Conservation (phyloP, 2,113 vertebrate genomes). For the Gorsachius goisagi region DNA sequence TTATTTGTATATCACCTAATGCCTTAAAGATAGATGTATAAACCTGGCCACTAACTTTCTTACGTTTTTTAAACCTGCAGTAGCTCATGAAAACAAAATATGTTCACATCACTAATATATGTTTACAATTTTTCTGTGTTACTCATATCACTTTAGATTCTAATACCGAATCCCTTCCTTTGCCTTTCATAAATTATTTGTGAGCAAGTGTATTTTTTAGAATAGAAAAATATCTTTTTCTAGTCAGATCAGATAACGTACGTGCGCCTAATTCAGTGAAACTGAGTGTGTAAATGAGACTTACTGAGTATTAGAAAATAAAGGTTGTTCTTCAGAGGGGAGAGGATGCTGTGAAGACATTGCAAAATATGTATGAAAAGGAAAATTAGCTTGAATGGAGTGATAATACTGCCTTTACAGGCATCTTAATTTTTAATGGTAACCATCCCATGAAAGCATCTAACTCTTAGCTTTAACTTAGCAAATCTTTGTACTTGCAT, state of each 20-base stretch:
- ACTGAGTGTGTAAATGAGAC: background rate
- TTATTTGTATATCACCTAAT: background rate
- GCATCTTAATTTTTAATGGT: background rate
- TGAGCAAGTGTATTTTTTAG: background rate
- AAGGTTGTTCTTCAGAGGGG: background rate
- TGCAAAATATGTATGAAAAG: background rate
- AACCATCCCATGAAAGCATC: background rate
- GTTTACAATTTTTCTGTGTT: background rate
- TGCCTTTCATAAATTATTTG: background rate
- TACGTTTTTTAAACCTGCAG: background rate
- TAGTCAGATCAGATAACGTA: background rate
- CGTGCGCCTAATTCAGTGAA: background rate
- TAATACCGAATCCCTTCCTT: background rate
- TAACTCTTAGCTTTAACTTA: background rate
- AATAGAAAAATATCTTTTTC: background rate
- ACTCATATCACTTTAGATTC: background rate
- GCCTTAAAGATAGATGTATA: background rate
- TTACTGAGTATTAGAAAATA: background rate
- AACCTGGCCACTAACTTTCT: background rate
- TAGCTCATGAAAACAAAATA: background rate
- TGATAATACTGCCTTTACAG: background rate
- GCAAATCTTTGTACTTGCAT: background rate
- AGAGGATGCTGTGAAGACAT: background rate
- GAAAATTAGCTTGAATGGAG: background rate
- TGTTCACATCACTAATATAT: background rate